Percentiles rank a stretch among this genome's conserved stretches.
Evolutionary conservation across 2,113 vertebrate species (phyloP).

Genomic region (Pelvicachromis taeniatus): DNA sequence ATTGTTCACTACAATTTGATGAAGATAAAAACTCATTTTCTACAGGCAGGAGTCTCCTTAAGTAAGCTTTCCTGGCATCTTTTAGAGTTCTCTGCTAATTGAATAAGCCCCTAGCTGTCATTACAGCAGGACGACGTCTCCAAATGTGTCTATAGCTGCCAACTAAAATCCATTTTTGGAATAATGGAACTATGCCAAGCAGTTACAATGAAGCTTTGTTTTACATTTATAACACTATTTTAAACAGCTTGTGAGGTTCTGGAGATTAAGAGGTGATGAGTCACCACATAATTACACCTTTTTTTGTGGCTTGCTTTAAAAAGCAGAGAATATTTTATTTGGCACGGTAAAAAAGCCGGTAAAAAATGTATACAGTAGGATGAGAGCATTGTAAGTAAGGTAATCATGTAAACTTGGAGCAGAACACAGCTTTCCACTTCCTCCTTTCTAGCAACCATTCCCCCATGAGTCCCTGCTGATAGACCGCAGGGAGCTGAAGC

Average conservation of each 20-base stretch:
- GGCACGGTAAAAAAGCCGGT: too few species aligned
- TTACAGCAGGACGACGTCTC: background rate
- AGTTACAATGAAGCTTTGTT: background rate
- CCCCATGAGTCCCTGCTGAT: conserved; percentile 93
- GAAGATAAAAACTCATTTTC: background rate
- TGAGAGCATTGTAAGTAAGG: background rate
- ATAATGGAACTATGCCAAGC: background rate
- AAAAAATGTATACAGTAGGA: background rate
- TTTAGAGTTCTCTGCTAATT: background rate
- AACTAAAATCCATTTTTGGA: background rate
- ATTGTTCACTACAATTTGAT: background rate
- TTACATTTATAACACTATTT: background rate
- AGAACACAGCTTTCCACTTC: background rate
- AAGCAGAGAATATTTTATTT: background rate
- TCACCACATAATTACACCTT: background rate
- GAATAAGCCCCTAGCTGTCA: background rate
- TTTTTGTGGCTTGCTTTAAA: background rate
- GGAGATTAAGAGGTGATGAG: background rate
- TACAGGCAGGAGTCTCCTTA: background rate
- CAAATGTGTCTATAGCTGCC: background rate
- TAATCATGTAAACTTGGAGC: background rate
- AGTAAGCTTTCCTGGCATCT: background rate
- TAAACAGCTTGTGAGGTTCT: background rate
- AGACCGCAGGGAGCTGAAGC: conserved; percentile 88
- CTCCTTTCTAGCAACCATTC: conserved; percentile 83